These are phyloP conservation scores for Potamilus streckersoni DNA, from an alignment of 1,140 invertebrate species.

Conservation along the genomic window DNA sequence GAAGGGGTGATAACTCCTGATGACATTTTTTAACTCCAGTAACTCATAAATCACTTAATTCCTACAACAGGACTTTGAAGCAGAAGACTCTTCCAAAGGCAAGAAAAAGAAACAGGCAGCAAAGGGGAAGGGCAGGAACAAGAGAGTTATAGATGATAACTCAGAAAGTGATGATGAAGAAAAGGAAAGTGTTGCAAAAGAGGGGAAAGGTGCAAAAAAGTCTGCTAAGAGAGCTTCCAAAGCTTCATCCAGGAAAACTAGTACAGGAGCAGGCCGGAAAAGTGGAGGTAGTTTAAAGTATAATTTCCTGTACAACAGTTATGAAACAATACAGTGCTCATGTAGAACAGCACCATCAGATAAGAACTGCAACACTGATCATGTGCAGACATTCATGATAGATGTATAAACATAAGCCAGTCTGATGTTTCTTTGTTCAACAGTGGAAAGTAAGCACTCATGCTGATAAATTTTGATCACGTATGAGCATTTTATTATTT, in stretches of 20 bases:
- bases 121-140: constrained; percentile 4
- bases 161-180: constrained; percentile 29
- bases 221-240: constrained; percentile 34
- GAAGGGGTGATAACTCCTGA: no score
- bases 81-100: constrained; percentile 8
- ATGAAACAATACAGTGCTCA: no score
- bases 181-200: constrained; percentile 61
- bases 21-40: no score
- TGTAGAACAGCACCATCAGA: no score
- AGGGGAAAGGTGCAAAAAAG: constrained; percentile 59
- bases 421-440: no score
- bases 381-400: no score
- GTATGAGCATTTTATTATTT: no score
- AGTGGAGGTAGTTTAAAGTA: constrained; percentile 12
- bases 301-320: background rate
- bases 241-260: constrained; percentile 26
- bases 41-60: no score
- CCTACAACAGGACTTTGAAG: constrained; percentile 14
- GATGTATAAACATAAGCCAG: no score
- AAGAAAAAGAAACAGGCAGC: constrained; percentile 3
- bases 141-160: background rate
- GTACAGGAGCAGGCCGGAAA: constrained; percentile 29
- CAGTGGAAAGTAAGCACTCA: no score
- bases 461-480: no score
- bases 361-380: no score